phyloP scores from a whole-genome alignment of 1,140 invertebrate species.

The Ceratina calcarata region DNA sequence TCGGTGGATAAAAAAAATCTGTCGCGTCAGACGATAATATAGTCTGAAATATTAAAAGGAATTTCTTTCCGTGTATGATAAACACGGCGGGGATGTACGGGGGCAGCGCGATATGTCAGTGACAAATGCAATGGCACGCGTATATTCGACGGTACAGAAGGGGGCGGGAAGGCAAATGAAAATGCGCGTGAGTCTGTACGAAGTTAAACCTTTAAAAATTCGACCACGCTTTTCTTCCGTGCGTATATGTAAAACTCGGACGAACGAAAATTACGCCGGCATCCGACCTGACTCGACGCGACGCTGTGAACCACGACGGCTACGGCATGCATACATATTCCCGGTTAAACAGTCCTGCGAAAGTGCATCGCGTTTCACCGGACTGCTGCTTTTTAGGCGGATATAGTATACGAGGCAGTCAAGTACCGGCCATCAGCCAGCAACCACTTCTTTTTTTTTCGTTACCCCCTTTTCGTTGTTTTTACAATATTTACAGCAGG shows the following conservation, averaged over 20 bases:
- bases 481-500: conserved; percentile 36
- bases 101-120: neutral
- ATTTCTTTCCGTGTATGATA: neutral
- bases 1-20: neutral
- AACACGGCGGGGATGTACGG: neutral
- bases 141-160: neutral
- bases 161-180: conserved; percentile 14
- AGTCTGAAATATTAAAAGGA: conserved; percentile 1
- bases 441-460: conserved; percentile 10
- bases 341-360: conserved; percentile 36
- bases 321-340: conserved; percentile 32
- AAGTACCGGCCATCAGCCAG: conserved; percentile 23
- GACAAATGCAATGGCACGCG: neutral
- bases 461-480: conserved; percentile 18
- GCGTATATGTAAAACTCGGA: neutral
- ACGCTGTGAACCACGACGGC: conserved; percentile 37
- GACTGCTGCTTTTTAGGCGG: conserved; percentile 28
- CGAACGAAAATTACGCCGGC: conserved; percentile 30
- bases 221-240: conserved; percentile 9
- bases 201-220: conserved; percentile 39
- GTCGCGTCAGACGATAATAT: neutral
- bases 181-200: neutral
- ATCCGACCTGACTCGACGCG: neutral
- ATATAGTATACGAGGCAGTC: conserved; percentile 19
- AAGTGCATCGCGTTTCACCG: conserved; percentile 39